Conservation (phyloP, 2,797 vertebrate genomes). For the Urocyon cinereoargenteus region DNA sequence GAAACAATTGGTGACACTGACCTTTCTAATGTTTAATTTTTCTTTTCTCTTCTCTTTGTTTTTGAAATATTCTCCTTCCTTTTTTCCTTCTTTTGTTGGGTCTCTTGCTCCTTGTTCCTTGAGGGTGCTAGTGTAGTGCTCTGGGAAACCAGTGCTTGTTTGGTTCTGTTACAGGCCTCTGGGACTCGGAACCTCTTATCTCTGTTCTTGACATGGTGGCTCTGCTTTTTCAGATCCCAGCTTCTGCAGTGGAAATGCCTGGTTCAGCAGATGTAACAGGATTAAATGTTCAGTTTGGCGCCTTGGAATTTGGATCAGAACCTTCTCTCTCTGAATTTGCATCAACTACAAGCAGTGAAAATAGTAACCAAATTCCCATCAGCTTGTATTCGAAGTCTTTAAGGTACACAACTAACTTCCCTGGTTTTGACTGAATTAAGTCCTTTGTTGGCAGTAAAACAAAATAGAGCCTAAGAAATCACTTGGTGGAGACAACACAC, state of each 20-base stretch:
- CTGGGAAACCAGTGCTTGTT: neutral
- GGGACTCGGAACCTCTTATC: neutral
- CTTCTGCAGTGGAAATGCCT: constrained; percentile 98
- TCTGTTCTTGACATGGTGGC: constrained; percentile 8
- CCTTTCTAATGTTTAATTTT: neutral
- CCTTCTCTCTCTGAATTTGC: constrained; percentile 93
- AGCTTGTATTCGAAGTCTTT: constrained; percentile 95
- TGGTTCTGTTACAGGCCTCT: neutral
- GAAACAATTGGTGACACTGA: neutral
- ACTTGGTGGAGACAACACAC: neutral
- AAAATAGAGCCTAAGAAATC: neutral
- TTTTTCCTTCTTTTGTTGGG: neutral
- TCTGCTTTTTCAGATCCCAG: constrained; percentile 91
- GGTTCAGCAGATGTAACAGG: constrained; percentile 95
- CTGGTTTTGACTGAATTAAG: constrained; percentile 13
- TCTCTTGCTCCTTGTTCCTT: neutral
- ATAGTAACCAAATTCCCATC: constrained; percentile 89
- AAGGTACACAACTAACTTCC: constrained; percentile 86
- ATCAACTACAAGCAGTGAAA: constrained; percentile 89
- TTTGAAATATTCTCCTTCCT: neutral
- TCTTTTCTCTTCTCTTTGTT: neutral
- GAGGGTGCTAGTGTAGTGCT: neutral
- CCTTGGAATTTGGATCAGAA: constrained; percentile 97
- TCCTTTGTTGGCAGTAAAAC: neutral
- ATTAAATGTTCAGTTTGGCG: constrained; percentile 97